Percentiles rank a stretch among this genome's conserved stretches.
These are phyloP conservation scores for Zosterops lateralis DNA, from an alignment of 2,113 vertebrate species.

Conservation along the genomic window DNA sequence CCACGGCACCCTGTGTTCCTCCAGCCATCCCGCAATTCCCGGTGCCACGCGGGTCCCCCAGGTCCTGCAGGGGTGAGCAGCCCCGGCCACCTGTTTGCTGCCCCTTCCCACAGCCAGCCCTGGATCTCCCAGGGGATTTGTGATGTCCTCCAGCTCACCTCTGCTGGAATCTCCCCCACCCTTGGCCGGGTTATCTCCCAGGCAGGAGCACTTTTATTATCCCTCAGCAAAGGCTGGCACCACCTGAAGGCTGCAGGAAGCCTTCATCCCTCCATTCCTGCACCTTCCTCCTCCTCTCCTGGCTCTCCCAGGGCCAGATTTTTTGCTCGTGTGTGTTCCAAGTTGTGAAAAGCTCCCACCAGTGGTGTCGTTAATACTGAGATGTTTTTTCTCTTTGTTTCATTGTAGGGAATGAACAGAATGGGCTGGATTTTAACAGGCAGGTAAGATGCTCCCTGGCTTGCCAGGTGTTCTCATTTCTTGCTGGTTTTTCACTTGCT, in stretches of 20 bases:
- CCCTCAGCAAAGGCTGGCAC: neutral
- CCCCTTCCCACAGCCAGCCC: neutral
- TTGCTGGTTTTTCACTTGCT: neutral
- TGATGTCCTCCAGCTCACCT: neutral
- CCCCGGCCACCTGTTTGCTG: neutral
- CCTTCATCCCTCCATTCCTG: neutral
- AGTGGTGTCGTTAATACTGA: neutral
- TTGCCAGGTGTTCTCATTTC: slow-evolving; percentile 15
- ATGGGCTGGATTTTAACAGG: slow-evolving; percentile 87
- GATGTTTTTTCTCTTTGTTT: slow-evolving; percentile 39
- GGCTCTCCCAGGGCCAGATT: neutral
- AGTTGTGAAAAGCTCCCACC: neutral
- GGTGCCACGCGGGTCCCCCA: neutral
- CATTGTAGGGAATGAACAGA: slow-evolving; percentile 81
- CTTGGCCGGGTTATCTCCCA: neutral
- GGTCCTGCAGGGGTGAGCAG: neutral
- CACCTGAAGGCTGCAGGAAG: neutral
- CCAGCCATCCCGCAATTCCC: neutral
- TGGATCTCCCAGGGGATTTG: neutral
- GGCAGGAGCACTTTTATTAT: neutral
- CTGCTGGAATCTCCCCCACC: slow-evolving; percentile 10
- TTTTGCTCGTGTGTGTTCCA: neutral
- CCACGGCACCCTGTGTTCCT: slow-evolving; percentile 52
- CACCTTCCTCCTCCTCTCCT: neutral
- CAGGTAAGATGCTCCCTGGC: slow-evolving; percentile 79